phyloP scores from a whole-genome alignment of 2,888 invertebrate genomes.

The Polydrusus tereticollis region DNA sequence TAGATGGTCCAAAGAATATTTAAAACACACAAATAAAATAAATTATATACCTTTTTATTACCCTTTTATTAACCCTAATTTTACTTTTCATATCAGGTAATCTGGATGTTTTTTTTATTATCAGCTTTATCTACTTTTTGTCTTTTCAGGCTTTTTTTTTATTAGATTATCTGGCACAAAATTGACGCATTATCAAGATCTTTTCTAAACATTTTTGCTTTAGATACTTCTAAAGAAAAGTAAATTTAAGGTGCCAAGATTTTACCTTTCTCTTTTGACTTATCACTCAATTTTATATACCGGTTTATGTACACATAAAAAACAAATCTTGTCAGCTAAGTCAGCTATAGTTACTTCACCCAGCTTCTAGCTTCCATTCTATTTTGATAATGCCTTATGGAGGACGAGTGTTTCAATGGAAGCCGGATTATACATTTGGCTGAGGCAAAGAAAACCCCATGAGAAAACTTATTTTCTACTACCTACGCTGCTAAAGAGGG shows the following conservation, averaged over 20 bases:
- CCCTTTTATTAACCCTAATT: no score
- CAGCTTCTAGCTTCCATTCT: background rate
- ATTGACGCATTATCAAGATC: background rate
- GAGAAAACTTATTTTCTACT: background rate
- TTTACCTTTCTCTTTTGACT: background rate
- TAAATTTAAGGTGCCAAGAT: background rate
- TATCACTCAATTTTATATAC: background rate
- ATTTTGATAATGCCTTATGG: background rate
- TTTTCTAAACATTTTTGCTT: background rate
- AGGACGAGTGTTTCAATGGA: background rate
- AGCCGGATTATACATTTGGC: background rate
- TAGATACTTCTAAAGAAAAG: background rate
- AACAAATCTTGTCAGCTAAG: background rate
- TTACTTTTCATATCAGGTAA: no score
- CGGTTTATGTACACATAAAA: background rate
- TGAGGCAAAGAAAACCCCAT: background rate
- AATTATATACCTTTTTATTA: no score
- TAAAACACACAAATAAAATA: no score
- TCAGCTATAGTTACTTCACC: background rate
- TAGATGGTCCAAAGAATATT: no score
- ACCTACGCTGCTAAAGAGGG: background rate
- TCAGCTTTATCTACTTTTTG: background rate
- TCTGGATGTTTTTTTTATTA: constrained; percentile 1
- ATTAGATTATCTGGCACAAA: background rate
- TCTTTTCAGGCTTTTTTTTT: background rate